Base-by-base conservation (phyloP, 1,140 invertebrate species). In the Anadara kagoshimensis region DNA sequence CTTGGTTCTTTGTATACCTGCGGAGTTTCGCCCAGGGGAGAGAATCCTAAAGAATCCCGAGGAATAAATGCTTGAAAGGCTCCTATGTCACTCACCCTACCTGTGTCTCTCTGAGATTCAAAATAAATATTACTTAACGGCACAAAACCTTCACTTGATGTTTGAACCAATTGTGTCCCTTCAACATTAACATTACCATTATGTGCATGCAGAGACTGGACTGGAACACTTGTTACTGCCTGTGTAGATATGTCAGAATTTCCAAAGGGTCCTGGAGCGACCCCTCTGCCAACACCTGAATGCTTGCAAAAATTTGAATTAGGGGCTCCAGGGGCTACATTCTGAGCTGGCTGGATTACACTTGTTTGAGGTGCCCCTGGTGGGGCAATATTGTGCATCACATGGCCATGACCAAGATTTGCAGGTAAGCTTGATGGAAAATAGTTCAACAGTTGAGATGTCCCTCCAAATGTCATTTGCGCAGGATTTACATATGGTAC, bases 41-140 rank as follows among this genome's bases (percentile, higher is more conserved):
- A 22, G 64, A 71, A 71, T 7, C 69, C 69, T 56, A 61, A 64
- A n/a, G 69, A 71, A 45, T 71, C 69, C 29, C 69, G 44, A 45
- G 59, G 49, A n/a, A 71, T 71, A 49, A 64, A 71, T 14, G 69
- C 59, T 41, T 64, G 61, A 12, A 62, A 71, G 4, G 69, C 59
- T 12, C 56, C 58, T 47, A 64, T 63, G 49, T 71, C 69, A 71
- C 69, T 71, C 8, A 64, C 69, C 7, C 64, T 49, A 24, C 53
- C 49, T 47, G 44, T 57, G 20, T 49, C 59, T 0, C 41, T 26
- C 22, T 56, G 22, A 36, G 41, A 10, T 22, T 56, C 43, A 5
- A 53, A 22, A 20, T 56, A 56, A 36, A 18, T 67, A 57, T 67
- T 45, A 18, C 36, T 5, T 47, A 62, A 18, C 18, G 44, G 36